Evolutionary conservation across 2,113 vertebrate genomes (phyloP).

Genomic region (Lampris incognitus): DNA sequence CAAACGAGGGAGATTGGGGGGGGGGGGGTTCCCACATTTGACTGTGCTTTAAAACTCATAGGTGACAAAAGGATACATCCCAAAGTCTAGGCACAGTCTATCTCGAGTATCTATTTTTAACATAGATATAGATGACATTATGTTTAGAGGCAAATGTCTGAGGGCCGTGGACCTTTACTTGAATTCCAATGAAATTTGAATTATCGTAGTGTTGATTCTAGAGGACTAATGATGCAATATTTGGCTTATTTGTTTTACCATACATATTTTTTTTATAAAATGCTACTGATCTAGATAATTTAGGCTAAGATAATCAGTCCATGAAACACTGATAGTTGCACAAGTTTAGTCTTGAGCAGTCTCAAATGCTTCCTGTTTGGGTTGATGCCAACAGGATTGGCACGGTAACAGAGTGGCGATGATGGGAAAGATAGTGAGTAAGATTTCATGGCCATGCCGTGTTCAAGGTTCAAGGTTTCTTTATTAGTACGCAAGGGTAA

Average conservation of each 20-base stretch:
- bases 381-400: slow-evolving; percentile 28
- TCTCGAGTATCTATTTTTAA: no score
- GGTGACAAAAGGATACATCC: not conserved
- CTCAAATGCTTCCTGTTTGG: slow-evolving; percentile 55
- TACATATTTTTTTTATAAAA: not conserved
- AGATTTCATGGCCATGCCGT: slow-evolving; percentile 15
- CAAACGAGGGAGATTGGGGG: not conserved
- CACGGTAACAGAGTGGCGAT: slow-evolving; percentile 22
- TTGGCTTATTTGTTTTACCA: no score
- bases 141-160: no score
- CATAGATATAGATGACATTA: no score
- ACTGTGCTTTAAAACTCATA: no score
- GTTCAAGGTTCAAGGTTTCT: no score
- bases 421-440: slow-evolving; percentile 19
- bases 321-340: not conserved
- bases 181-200: no score
- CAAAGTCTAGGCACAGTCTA: not conserved
- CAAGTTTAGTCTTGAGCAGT: slow-evolving; percentile 11
- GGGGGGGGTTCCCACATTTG: not conserved
- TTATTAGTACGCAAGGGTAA: not conserved
- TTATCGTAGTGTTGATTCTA: no score
- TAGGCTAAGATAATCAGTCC: not conserved
- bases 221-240: no score
- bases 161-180: no score
- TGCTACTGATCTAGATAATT: not conserved